Conservation (phyloP, 2,888 invertebrate species). For the Parnassius orleans region DNA sequence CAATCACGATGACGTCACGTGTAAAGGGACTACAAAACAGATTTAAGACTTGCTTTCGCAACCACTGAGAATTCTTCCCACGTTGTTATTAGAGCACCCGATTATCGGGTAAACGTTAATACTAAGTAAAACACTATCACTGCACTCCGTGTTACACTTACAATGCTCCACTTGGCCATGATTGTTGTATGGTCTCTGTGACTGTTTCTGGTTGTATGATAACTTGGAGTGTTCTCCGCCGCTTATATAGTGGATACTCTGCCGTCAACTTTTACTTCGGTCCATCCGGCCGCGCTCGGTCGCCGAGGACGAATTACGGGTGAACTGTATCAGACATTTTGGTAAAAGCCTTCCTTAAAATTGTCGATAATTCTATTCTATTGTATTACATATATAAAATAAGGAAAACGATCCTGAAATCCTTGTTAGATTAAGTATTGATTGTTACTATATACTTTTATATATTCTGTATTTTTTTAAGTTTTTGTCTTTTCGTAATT, state of each 20-base stretch:
- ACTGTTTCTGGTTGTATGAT: slow-evolving; percentile 64
- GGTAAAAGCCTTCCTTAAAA: slow-evolving; percentile 27
- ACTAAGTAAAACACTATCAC: slow-evolving; percentile 43
- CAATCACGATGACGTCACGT: too few species aligned
- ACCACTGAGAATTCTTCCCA: slow-evolving; percentile 12
- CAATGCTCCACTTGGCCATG: slow-evolving; percentile 75
- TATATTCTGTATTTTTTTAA: too few species aligned
- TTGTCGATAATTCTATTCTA: not conserved
- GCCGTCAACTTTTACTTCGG: slow-evolving; percentile 73
- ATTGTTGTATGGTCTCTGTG: slow-evolving; percentile 50
- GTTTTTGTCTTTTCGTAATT: too few species aligned
- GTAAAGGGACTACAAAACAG: not conserved
- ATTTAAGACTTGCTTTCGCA: slow-evolving; percentile 4
- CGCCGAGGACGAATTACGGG: slow-evolving; percentile 66
- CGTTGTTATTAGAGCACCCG: slow-evolving; percentile 8
- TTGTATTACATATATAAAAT: too few species aligned
- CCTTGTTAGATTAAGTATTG: too few species aligned
- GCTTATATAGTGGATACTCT: slow-evolving; percentile 69
- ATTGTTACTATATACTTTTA: too few species aligned
- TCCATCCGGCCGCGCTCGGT: slow-evolving; percentile 45
- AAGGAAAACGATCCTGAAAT: too few species aligned
- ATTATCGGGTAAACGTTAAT: slow-evolving; percentile 17
- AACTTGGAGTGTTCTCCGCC: slow-evolving; percentile 42
- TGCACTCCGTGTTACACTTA: slow-evolving; percentile 71
- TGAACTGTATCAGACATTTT: slow-evolving; percentile 54